phyloP scores from a whole-genome alignment of 2,113 vertebrate species.

The Euleptes europaea region DNA sequence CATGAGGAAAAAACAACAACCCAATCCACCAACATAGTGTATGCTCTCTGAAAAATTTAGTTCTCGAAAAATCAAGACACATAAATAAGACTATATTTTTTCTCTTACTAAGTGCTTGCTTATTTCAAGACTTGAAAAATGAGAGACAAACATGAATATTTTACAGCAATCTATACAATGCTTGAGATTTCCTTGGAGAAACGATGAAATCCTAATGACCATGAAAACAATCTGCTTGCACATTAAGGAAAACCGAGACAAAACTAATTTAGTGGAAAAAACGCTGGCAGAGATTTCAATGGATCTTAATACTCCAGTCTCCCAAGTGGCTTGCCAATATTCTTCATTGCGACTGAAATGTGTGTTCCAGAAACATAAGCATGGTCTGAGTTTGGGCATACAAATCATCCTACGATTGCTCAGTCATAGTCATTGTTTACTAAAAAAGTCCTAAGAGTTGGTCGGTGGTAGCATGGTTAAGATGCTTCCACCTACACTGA shows the following conservation, averaged over 20 bases:
- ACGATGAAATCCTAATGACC: not conserved
- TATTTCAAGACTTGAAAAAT: not conserved
- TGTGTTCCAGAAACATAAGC: not conserved
- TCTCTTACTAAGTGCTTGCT: not conserved
- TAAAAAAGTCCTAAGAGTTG: no score
- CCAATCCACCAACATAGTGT: not conserved
- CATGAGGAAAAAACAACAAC: not conserved
- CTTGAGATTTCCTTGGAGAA: not conserved
- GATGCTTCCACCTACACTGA: no score
- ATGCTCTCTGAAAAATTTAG: not conserved
- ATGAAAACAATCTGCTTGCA: slow-evolving; percentile 11
- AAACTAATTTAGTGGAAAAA: slow-evolving; percentile 6
- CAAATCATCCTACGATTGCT: not conserved
- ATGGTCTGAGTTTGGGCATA: not conserved
- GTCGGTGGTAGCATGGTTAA: no score
- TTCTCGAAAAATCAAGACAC: not conserved
- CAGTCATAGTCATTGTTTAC: no score
- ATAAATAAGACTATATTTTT: not conserved
- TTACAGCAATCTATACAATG: not conserved
- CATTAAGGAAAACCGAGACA: slow-evolving; percentile 12
- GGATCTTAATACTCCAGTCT: not conserved
- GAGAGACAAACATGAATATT: not conserved
- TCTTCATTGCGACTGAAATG: not conserved
- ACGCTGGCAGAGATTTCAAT: not conserved
- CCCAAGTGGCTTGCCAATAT: not conserved